These are phyloP conservation scores for Strigamia crassipes DNA, from an alignment of 2,888 invertebrate species.

Conservation along the genomic window DNA sequence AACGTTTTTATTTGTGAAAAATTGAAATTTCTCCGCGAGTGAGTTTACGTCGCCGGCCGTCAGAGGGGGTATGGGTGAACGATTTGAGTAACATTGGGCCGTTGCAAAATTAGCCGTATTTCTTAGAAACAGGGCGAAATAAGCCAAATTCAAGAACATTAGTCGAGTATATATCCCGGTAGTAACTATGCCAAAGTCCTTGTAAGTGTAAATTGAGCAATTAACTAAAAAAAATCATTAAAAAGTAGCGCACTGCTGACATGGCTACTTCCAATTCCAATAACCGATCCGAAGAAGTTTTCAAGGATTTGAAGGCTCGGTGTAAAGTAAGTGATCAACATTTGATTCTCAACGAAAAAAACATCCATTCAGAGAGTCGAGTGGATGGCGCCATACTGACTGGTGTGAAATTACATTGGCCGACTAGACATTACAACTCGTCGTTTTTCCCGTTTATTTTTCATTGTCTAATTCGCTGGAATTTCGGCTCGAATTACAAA, in stretches of 20 bases:
- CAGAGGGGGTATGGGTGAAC: too few species aligned
- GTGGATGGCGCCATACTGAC: slow-evolving; percentile 1
- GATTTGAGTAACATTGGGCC: too few species aligned
- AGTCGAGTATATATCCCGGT: neutral
- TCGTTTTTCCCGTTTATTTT: too few species aligned
- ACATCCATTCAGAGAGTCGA: neutral
- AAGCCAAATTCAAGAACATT: neutral
- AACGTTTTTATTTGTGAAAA: too few species aligned
- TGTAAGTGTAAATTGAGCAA: neutral
- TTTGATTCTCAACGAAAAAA: neutral
- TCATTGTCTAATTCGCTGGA: neutral
- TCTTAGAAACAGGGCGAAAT: neutral
- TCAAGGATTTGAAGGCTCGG: slow-evolving; percentile 38
- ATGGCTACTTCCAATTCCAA: slow-evolving; percentile 14
- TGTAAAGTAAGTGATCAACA: slow-evolving; percentile 41
- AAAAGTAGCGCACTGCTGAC: neutral
- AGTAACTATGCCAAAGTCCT: neutral
- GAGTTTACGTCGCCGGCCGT: too few species aligned
- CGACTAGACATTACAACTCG: neutral
- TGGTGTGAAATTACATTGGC: neutral
- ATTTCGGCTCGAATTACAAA: neutral
- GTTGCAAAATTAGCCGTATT: too few species aligned
- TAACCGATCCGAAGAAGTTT: slow-evolving; percentile 13
- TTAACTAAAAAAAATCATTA: neutral
- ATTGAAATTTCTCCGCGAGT: too few species aligned